Percentiles rank a stretch among this genome's conserved stretches.
Evolutionary conservation across 2,113 vertebrate genomes (phyloP).

Genomic region (Apteryx mantelli): DNA sequence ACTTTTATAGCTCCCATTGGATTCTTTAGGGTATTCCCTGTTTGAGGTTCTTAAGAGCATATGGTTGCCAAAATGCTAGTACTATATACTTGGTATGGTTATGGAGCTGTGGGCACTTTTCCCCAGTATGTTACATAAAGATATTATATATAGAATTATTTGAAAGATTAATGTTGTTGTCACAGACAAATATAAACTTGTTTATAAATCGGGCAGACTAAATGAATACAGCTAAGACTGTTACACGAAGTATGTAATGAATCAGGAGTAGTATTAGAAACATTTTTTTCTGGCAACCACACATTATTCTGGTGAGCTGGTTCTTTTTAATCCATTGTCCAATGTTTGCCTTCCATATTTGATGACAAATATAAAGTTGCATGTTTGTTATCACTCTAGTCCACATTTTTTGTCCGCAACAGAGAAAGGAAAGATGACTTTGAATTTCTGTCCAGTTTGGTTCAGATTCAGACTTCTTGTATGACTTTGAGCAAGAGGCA

Average conservation of each 20-base stretch:
- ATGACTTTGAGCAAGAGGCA: neutral
- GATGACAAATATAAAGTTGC: neutral
- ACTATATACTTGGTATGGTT: neutral
- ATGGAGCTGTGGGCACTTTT: neutral
- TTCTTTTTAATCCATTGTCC: conserved; percentile 10
- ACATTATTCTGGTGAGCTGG: neutral
- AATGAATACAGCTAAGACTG: neutral
- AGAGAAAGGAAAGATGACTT: neutral
- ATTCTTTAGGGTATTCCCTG: conserved; percentile 11
- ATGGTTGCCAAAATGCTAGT: neutral
- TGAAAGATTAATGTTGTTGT: neutral
- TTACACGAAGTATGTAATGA: neutral
- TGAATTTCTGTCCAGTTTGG: neutral
- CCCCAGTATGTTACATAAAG: neutral
- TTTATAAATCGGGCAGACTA: neutral
- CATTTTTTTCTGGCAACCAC: neutral
- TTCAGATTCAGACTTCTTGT: neutral
- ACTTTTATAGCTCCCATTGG: conserved; percentile 19
- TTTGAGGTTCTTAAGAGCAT: neutral
- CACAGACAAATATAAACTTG: neutral
- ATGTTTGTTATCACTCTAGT: neutral
- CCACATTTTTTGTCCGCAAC: neutral
- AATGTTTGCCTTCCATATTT: neutral
- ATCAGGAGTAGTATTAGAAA: neutral
- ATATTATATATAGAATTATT: neutral